A percentile compares a stretch with the other conserved stretches of the same genome.
Evolutionary conservation across 1,140 invertebrate genomes (phyloP).

Genomic region (Neodiprion fabricii): DNA sequence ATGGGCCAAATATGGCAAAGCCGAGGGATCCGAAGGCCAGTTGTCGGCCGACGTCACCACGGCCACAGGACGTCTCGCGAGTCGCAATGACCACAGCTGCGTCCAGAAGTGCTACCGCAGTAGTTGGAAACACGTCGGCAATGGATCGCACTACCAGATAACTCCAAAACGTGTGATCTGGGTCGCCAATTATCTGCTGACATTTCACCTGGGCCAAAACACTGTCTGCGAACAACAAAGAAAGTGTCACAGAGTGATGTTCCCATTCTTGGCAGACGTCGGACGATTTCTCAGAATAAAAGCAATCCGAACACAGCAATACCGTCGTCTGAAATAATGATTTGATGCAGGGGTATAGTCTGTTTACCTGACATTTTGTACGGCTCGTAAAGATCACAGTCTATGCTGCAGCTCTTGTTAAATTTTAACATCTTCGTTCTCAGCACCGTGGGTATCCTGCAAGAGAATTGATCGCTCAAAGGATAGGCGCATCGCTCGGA

Average conservation of each 20-base stretch:
- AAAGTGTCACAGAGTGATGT: not conserved
- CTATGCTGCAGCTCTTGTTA: constrained; percentile 64
- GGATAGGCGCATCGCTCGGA: constrained; percentile 67
- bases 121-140: constrained; percentile 79
- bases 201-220: constrained; percentile 72
- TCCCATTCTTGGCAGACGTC: not conserved
- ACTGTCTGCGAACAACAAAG: constrained; percentile 53
- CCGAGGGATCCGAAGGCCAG: constrained; percentile 78
- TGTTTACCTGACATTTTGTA: constrained; percentile 64
- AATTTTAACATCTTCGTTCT: constrained; percentile 49
- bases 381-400: constrained; percentile 72
- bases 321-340: not conserved
- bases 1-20: constrained; percentile 73
- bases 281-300: not conserved
- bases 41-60: constrained; percentile 82
- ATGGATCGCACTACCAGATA: constrained; percentile 75
- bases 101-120: constrained; percentile 73
- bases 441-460: constrained; percentile 61
- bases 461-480: constrained; percentile 63
- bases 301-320: not conserved
- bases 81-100: constrained; percentile 82
- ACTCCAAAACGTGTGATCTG: constrained; percentile 71
- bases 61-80: constrained; percentile 77
- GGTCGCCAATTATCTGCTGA: constrained; percentile 66
- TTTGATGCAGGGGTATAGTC: not conserved